Conservation (phyloP, 1,140 invertebrate species). For the Drosophila virilis region DNA sequence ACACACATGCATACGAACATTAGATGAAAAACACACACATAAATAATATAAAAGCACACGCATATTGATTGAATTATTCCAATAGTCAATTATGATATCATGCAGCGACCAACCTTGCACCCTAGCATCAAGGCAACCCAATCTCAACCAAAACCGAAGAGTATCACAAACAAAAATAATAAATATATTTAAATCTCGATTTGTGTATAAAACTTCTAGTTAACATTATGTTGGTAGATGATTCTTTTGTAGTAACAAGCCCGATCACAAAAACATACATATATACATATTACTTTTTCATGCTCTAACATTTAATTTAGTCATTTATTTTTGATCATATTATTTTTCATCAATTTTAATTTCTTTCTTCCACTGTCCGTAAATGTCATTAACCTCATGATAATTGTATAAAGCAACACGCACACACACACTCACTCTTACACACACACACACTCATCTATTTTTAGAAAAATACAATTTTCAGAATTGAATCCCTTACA, state of each 20-base stretch:
- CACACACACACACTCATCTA: slow-evolving; percentile 22
- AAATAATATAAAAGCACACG: slow-evolving; percentile 16
- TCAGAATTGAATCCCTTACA: slow-evolving; percentile 59
- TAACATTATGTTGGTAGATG: slow-evolving; percentile 11
- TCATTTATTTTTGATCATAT: slow-evolving; percentile 3
- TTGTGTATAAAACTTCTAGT: slow-evolving; percentile 1
- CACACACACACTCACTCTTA: slow-evolving; percentile 6
- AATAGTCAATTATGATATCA: slow-evolving; percentile 33
- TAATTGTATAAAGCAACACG: slow-evolving; percentile 10
- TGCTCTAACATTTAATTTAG: slow-evolving; percentile 4
- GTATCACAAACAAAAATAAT: neutral
- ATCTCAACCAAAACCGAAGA: slow-evolving; percentile 17
- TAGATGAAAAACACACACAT: slow-evolving; percentile 7
- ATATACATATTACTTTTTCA: slow-evolving; percentile 19
- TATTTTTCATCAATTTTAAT: slow-evolving; percentile 15
- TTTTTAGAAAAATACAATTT: slow-evolving; percentile 23
- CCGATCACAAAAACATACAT: slow-evolving; percentile 13
- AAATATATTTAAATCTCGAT: slow-evolving; percentile 3
- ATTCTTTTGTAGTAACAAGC: slow-evolving; percentile 28
- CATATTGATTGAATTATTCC: slow-evolving; percentile 5
- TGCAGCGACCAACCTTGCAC: slow-evolving; percentile 69
- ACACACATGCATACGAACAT: neutral
- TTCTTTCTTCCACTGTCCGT: slow-evolving; percentile 9
- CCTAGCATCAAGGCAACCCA: slow-evolving; percentile 75
- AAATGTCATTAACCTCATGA: slow-evolving; percentile 20